phyloP scores from a whole-genome alignment of 2,888 invertebrate species.

The Trissoscelio sp. region DNA sequence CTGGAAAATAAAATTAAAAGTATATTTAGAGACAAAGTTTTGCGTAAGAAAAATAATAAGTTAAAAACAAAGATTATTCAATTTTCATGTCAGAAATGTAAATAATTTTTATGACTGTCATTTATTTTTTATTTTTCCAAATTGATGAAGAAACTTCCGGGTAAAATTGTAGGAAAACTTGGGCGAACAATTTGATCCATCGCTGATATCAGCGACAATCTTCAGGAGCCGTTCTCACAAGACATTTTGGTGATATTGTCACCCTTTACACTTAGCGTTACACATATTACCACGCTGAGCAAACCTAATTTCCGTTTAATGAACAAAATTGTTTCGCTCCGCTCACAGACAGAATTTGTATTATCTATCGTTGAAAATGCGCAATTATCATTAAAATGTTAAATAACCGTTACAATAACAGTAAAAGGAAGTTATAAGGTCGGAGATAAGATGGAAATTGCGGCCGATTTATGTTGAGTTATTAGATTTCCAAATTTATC shows the following conservation, averaged over 20 bases:
- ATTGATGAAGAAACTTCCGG: conserved; percentile 8
- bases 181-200: conserved; percentile 23
- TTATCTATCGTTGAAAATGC: conserved; percentile 54
- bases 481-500: too few species aligned
- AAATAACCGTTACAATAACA: conserved; percentile 53
- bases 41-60: too few species aligned
- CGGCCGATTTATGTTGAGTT: neutral
- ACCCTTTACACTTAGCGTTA: conserved; percentile 50
- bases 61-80: too few species aligned
- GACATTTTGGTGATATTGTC: conserved; percentile 52
- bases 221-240: conserved; percentile 13
- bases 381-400: conserved; percentile 46
- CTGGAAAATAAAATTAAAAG: neutral
- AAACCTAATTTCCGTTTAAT: conserved; percentile 62
- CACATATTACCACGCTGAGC: conserved; percentile 43
- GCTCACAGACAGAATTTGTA: conserved; percentile 39
- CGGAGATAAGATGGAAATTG: conserved; percentile 36
- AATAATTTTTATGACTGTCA: too few species aligned
- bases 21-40: too few species aligned
- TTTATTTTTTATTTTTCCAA: neutral
- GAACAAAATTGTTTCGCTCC: conserved; percentile 59
- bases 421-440: conserved; percentile 23
- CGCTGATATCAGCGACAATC: conserved; percentile 20
- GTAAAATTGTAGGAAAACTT: too few species aligned
- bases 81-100: too few species aligned